Evolutionary conservation across 1,140 invertebrate genomes (phyloP).

Genomic region (Galleria mellonella): DNA sequence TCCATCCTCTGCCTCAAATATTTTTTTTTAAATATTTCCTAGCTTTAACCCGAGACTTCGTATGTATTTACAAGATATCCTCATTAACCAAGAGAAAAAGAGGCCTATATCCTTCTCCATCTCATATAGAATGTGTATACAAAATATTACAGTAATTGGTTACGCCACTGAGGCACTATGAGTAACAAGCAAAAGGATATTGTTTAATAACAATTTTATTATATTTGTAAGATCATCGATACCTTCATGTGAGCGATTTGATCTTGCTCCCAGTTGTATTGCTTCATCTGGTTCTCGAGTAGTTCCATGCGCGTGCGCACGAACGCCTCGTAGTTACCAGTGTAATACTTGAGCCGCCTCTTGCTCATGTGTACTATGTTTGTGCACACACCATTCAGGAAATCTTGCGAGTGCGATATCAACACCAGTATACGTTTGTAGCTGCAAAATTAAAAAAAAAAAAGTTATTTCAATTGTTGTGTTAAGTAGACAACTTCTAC

Average conservation of each 20-base stretch:
- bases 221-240: conserved; percentile 5
- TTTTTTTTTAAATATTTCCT: too few species aligned
- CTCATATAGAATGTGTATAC: too few species aligned
- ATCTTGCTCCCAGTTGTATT: conserved; percentile 99
- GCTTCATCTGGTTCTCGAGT: conserved; percentile 98
- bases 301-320: conserved; percentile 94
- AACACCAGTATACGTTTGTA: conserved; percentile 98
- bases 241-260: conserved; percentile 99
- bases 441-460: conserved; percentile 64
- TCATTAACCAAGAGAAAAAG: too few species aligned
- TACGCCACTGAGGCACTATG: too few species aligned
- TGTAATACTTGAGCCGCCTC: conserved; percentile 95
- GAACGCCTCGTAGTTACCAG: conserved; percentile 97
- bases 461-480: neutral
- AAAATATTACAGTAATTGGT: too few species aligned
- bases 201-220: too few species aligned
- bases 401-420: conserved; percentile 99
- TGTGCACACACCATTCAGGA: conserved; percentile 99
- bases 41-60: too few species aligned
- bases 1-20: too few species aligned
- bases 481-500: too few species aligned
- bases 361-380: conserved; percentile 98
- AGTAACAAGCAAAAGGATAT: too few species aligned
- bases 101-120: too few species aligned
- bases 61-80: too few species aligned